These are phyloP conservation scores for Amblyraja radiata DNA, from an alignment of 2,797 vertebrate species.

Conservation along the genomic window DNA sequence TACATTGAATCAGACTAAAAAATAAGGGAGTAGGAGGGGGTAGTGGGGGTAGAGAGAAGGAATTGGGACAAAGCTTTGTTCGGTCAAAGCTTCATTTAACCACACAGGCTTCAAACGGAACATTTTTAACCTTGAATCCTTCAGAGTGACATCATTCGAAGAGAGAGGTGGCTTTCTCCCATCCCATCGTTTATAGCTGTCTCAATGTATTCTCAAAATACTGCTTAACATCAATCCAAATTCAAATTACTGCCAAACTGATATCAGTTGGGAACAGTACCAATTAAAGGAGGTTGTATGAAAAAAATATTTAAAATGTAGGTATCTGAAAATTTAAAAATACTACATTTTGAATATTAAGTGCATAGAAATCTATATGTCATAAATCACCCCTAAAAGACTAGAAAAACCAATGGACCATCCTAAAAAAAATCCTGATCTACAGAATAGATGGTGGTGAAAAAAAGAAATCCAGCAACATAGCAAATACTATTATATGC, in stretches of 20 bases:
- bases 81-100: conserved; percentile 29
- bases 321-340: not conserved
- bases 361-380: not conserved
- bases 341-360: not conserved
- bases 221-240: not conserved
- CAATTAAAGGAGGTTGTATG: too few species aligned
- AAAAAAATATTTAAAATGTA: not conserved
- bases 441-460: too few species aligned
- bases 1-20: conserved; percentile 40
- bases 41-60: not conserved
- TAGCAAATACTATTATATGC: too few species aligned
- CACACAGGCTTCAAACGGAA: conserved; percentile 31
- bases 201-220: not conserved
- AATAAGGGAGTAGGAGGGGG: conserved; percentile 22
- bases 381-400: not conserved
- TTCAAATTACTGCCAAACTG: not conserved
- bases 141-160: conserved; percentile 22
- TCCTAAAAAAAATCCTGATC: too few species aligned
- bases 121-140: conserved; percentile 26
- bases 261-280: not conserved
- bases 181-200: not conserved
- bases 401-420: too few species aligned
- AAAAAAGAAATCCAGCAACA: too few species aligned
- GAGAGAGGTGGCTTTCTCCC: conserved; percentile 18
- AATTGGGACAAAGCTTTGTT: conserved; percentile 31